These are phyloP conservation scores for Perca fluviatilis DNA, from an alignment of 2,113 vertebrate species.

Conservation along the genomic window DNA sequence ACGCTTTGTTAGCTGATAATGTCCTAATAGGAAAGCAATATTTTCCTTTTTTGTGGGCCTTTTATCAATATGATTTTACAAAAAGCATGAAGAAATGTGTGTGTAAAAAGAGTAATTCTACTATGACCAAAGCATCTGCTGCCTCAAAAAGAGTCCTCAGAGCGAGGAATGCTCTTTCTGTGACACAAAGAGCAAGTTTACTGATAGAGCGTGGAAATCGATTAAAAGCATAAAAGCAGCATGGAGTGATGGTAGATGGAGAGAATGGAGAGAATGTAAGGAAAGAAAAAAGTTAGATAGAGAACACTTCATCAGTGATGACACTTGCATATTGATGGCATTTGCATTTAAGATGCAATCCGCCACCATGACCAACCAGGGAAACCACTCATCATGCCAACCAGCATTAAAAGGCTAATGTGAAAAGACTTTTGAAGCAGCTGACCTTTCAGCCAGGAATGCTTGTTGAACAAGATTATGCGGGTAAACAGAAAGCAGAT, in stretches of 20 bases:
- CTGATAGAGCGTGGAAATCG: slow-evolving; percentile 81
- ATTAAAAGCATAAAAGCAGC: slow-evolving; percentile 75
- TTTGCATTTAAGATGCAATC: slow-evolving; percentile 50
- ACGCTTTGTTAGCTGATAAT: background rate
- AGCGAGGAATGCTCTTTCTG: slow-evolving; percentile 66
- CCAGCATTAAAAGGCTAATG: slow-evolving; percentile 53
- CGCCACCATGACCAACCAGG: slow-evolving; percentile 69
- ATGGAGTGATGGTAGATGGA: slow-evolving; percentile 44
- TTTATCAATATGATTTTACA: slow-evolving; percentile 1
- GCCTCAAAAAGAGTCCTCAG: slow-evolving; percentile 73
- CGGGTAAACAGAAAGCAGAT: slow-evolving; percentile 78
- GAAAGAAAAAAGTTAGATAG: slow-evolving; percentile 36
- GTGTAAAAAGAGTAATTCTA: slow-evolving; percentile 21
- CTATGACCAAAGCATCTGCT: slow-evolving; percentile 43
- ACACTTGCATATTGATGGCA: slow-evolving; percentile 56
- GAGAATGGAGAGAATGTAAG: slow-evolving; percentile 17
- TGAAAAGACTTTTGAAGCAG: slow-evolving; percentile 63
- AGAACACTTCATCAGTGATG: slow-evolving; percentile 69
- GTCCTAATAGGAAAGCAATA: background rate
- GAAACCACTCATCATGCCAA: slow-evolving; percentile 73
- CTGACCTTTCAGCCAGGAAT: slow-evolving; percentile 64
- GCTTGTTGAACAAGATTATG: slow-evolving; percentile 61
- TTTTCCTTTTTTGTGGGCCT: background rate
- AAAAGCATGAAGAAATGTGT: slow-evolving; percentile 26
- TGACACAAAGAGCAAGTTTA: slow-evolving; percentile 76